Base-by-base conservation (phyloP, 1,140 invertebrate genomes). In the Propsilocerus akamusi region DNA sequence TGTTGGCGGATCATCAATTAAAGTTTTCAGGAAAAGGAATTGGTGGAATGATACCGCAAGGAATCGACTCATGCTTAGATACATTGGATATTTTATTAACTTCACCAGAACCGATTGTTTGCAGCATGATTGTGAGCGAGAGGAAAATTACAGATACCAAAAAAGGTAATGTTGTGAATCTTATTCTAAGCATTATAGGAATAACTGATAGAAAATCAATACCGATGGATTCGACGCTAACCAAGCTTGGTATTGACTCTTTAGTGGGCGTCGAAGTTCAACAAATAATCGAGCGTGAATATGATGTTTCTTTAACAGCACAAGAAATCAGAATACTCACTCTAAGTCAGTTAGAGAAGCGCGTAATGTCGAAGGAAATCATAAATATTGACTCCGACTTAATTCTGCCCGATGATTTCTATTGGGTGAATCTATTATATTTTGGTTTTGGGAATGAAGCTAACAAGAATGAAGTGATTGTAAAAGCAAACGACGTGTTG, bases 181-280 rank as follows among this genome's bases (percentile, higher is more conserved):
- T 72, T 30, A 72, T 78, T 17, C 68, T 71, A 11, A 68, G 69
- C 53, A 75, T 77, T 53, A 66, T 78, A 60, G 71, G 72, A n/a
- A n/a, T n/a, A n/a, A n/a, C n/a, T n/a, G n/a, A n/a, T n/a, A n/a
- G n/a, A n/a, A n/a, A n/a, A n/a, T n/a, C n/a, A 11, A 65, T 86
- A 3, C 78, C 78, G 46, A 60, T 71, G 23, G 72, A 80, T 54
- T 70, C n/a, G n/a, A n/a, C n/a, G n/a, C n/a, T n/a, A n/a, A n/a
- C 80, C 20, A 86, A 91, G 62, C 66, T 88, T 14, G 86, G 86
- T 47, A 77, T 89, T 68, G 86, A 89, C 65, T 86, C 82, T 24
- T 74, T 90, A 64, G 86, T 86, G 78, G 81, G 78, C 14, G 81
- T 86, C 1, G 85, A 89, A 65, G 80, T 87, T 52, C 84, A 86